phyloP scores from a whole-genome alignment of 1,140 invertebrate species.

The Melipona quadrifasciata region DNA sequence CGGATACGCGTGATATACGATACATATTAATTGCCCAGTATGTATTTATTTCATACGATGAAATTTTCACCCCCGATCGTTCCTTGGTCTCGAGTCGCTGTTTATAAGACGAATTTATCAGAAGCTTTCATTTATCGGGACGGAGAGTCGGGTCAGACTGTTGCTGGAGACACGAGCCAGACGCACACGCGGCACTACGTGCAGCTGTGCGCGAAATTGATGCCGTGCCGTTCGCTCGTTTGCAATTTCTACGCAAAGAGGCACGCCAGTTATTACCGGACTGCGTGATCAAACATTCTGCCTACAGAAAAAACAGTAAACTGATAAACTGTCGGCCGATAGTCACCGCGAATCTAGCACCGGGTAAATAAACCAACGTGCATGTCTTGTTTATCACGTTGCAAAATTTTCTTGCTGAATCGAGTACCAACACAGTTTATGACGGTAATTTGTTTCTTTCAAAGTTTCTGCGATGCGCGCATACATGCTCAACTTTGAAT shows the following conservation, averaged over 20 bases:
- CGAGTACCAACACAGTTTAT: not conserved
- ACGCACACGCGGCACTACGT: not conserved
- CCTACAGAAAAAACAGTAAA: not conserved
- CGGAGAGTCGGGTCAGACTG: constrained; percentile 25
- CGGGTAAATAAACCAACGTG: constrained; percentile 1
- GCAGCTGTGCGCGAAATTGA: constrained; percentile 52
- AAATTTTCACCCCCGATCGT: constrained; percentile 26
- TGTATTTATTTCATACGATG: not conserved
- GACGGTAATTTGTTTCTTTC: not conserved
- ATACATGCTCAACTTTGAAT: not conserved
- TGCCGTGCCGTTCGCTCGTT: constrained; percentile 22
- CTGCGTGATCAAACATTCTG: not conserved
- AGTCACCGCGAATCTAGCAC: not conserved
- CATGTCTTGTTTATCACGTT: not conserved
- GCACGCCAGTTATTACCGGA: constrained; percentile 50
- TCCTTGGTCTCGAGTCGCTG: not conserved
- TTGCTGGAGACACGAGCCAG: constrained; percentile 7
- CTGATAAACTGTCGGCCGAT: not conserved
- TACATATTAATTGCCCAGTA: not conserved
- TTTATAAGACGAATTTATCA: constrained; percentile 47
- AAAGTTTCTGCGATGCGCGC: not conserved
- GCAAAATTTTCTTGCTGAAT: not conserved
- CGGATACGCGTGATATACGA: not conserved
- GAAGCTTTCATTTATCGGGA: constrained; percentile 20
- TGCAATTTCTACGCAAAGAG: constrained; percentile 39